Evolutionary conservation across 2,888 invertebrate species (phyloP), one percentile per base, ranked within the genome.

Genomic region (Pristionchus mayeri): DNA sequence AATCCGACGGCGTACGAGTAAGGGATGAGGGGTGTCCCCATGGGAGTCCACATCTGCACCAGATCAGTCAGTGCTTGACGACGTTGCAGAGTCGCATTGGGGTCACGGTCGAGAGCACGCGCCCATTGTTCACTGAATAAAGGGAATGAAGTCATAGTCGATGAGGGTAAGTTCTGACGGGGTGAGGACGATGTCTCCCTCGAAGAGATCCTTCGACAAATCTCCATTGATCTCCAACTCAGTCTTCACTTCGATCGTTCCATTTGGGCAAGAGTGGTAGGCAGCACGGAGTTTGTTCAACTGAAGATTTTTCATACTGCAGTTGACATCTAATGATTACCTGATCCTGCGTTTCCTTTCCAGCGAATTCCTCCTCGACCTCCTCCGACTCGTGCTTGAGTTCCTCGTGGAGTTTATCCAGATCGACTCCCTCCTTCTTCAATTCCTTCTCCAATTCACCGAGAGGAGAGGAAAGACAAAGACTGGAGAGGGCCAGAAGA

Each of bases 171-270:
- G 40, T n/a, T 54, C 54, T 1, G 16, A 80, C 80, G 37, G 57
- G 24, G 80, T 54, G 11, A 80, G 80, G 18, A 57, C 54, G 44
- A 80, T 54, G 18, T 80, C 80, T 80, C 80, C 79, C 40, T 80
- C 52, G 57, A 80, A 80, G 3, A 80, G 37, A 57, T 80, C 80
- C 24, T 54, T 57, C 3, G 80, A 7, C 40, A 44, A 18, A 37
- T 80, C 80, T 37, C 54, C 54, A 16, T 80, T 80, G 37, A 80
- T 2, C 37, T 57, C 80, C 34, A 57, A 11, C 13, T 57, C 80
- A 16, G 80, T 34, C 54, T 37, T 37, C 54, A 34, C 40, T n/a
- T 34, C 0, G 40, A 44, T 37, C 0, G 37, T 57, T 0, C 16
- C 37, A 57, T 54, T 57, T 24, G 37, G 6, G n/a, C 30, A 18